phyloP scores from a whole-genome alignment of 1,140 invertebrate species.

The Zaprionus vittiger region DNA sequence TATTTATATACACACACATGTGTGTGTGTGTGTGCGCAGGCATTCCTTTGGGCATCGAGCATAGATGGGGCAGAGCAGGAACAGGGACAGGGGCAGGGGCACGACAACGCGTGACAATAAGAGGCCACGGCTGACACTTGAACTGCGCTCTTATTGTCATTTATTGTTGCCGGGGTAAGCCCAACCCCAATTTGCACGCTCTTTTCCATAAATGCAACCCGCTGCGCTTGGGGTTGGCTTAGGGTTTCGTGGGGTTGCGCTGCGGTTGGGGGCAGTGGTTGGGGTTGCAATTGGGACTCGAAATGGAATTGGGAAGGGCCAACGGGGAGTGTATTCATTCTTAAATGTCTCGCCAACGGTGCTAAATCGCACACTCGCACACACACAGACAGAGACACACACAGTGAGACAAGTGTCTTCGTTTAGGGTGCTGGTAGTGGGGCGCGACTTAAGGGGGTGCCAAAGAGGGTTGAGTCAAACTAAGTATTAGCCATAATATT shows the following conservation, averaged over 20 bases:
- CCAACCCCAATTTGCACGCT: slow-evolving; percentile 79
- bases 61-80: slow-evolving; percentile 20
- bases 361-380: slow-evolving; percentile 72
- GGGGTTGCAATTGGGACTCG: slow-evolving; percentile 25
- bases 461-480: neutral
- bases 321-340: slow-evolving; percentile 40
- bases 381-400: slow-evolving; percentile 13
- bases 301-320: slow-evolving; percentile 8
- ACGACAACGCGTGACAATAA: slow-evolving; percentile 79
- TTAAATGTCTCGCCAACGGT: slow-evolving; percentile 68
- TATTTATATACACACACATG: slow-evolving; percentile 43
- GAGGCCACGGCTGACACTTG: slow-evolving; percentile 80
- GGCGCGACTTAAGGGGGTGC: slow-evolving; percentile 11
- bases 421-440: slow-evolving; percentile 29
- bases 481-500: slow-evolving; percentile 73
- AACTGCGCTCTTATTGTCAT: slow-evolving; percentile 82
- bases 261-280: neutral
- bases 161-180: slow-evolving; percentile 58
- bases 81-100: slow-evolving; percentile 10
- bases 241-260: slow-evolving; percentile 12
- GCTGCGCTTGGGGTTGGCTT: slow-evolving; percentile 49
- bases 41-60: slow-evolving; percentile 76
- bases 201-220: slow-evolving; percentile 70
- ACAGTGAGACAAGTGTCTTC: slow-evolving; percentile 39
- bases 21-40: slow-evolving; percentile 35